Base-by-base conservation (phyloP, 2,888 invertebrate genomes). In the Laspeyria flexula region DNA sequence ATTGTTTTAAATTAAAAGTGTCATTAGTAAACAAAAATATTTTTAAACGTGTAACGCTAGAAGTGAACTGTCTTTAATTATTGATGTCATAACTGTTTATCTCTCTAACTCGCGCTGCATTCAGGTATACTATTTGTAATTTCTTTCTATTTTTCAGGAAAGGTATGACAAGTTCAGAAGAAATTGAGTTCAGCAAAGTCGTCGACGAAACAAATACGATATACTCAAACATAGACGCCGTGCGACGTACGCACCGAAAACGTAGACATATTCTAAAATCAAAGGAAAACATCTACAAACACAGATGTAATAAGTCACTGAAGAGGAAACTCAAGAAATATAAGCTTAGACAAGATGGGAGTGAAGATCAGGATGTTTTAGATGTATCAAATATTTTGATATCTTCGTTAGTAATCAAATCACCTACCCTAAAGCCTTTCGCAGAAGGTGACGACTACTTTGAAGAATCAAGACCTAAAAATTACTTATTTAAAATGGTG, bases 311-410 rank as follows among this genome's bases (percentile, higher is more conserved):
- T 38, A 84, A 74, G 61, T 61, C 71, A 33, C 78, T 88, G n/a
- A 86, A 79, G 58, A 84, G 77, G 33, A 91, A 87, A 67, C 69
- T 89, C 15, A 88, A 84, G 61, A 89, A 91, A 70, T 90, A 91
- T 53, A 90, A 83, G 70, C 72, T 90, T 2, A 75, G 86, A 58
- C 82, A 70, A 65, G 83, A 90, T 86, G 90, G 86, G n/a, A 68
- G 72, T 58, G 90, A 91, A 65, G 91, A 92, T 64, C 83, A 76
- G 54, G 91, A 91, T 65, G 78, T 91, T 43, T 60, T 90, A 78
- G 83, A 91, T 81, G 85, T 91, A 1, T 89, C 90, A 4, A 71
- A 78, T 46, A 79, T 70, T 38, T 79, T 91, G 42, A 60, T 81
- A 29, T 68, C 73, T n/a, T 73, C 79, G 34, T 64, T 91, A 23